These are phyloP conservation scores for Paramisgurnus dabryanus DNA, from an alignment of 2,113 vertebrate species.

Conservation along the genomic window DNA sequence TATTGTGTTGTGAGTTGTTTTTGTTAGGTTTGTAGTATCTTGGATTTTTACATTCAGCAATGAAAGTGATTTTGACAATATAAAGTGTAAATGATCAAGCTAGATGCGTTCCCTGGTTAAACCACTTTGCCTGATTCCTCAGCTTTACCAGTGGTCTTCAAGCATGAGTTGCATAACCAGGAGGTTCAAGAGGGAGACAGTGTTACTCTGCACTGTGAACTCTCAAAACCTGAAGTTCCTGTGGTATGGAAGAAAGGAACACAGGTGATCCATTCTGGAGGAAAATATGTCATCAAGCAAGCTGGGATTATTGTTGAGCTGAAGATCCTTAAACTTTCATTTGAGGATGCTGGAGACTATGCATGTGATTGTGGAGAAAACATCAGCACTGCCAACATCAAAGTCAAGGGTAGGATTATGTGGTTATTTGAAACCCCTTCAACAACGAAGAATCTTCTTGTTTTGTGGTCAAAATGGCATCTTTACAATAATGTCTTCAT, in stretches of 20 bases:
- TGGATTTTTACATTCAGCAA: neutral
- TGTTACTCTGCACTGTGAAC: conserved; percentile 76
- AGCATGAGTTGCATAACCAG: conserved; percentile 70
- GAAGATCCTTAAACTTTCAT: conserved; percentile 59
- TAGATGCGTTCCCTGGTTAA: neutral
- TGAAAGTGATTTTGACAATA: neutral
- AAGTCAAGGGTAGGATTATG: conserved; percentile 79
- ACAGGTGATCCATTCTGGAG: conserved; percentile 68
- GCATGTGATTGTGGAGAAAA: conserved; percentile 48
- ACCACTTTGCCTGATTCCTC: conserved; percentile 4
- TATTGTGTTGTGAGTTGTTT: neutral
- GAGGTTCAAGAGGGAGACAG: conserved; percentile 66
- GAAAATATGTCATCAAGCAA: conserved; percentile 81
- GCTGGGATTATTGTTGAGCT: conserved; percentile 60
- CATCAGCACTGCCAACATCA: conserved; percentile 40
- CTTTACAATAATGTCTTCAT: no score
- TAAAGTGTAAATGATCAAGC: neutral
- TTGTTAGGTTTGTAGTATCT: neutral
- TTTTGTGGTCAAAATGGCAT: neutral
- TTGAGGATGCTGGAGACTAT: conserved; percentile 55
- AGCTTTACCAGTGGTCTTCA: conserved; percentile 66
- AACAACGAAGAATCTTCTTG: neutral
- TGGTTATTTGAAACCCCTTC: neutral
- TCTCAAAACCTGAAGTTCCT: conserved; percentile 76
- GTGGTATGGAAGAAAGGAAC: conserved; percentile 80